These are phyloP conservation scores for Platyura marginata DNA, from an alignment of 1,140 invertebrate genomes.

Conservation along the genomic window DNA sequence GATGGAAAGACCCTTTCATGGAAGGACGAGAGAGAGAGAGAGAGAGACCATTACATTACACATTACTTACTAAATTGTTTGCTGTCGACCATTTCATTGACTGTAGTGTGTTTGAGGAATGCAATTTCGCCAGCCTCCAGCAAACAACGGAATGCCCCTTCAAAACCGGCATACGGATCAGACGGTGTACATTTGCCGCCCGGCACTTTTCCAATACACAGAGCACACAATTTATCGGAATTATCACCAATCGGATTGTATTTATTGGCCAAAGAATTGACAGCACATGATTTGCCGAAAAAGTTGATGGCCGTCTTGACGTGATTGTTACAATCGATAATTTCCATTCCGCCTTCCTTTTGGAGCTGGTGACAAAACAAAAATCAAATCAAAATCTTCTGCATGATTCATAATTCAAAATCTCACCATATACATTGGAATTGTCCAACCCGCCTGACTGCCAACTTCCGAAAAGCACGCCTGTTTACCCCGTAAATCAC, in stretches of 20 bases:
- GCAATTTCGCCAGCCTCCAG: slow-evolving; percentile 78
- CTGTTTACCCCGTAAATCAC: slow-evolving; percentile 50
- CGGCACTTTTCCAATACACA: slow-evolving; percentile 64
- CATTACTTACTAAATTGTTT: slow-evolving; percentile 33
- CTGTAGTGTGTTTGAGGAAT: slow-evolving; percentile 78
- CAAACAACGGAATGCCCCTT: slow-evolving; percentile 77
- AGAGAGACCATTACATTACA: neutral
- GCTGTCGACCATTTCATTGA: slow-evolving; percentile 43
- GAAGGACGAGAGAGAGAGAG: too few species aligned
- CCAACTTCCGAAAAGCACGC: slow-evolving; percentile 87
- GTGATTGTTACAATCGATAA: slow-evolving; percentile 90
- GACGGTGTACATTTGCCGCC: slow-evolving; percentile 63
- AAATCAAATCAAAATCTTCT: neutral
- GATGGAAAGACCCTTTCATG: too few species aligned
- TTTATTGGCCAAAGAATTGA: slow-evolving; percentile 76
- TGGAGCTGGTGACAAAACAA: slow-evolving; percentile 43
- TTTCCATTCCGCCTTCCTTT: slow-evolving; percentile 55
- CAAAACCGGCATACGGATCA: slow-evolving; percentile 81
- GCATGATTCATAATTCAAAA: neutral
- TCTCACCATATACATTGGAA: slow-evolving; percentile 66
- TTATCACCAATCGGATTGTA: slow-evolving; percentile 86
- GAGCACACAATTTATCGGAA: slow-evolving; percentile 54
- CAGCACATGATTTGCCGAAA: slow-evolving; percentile 82
- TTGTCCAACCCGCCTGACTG: slow-evolving; percentile 79
- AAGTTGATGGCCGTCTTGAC: slow-evolving; percentile 81